Evolutionary conservation across 1,140 invertebrate species (phyloP).

Genomic region (Holotrichia oblita): DNA sequence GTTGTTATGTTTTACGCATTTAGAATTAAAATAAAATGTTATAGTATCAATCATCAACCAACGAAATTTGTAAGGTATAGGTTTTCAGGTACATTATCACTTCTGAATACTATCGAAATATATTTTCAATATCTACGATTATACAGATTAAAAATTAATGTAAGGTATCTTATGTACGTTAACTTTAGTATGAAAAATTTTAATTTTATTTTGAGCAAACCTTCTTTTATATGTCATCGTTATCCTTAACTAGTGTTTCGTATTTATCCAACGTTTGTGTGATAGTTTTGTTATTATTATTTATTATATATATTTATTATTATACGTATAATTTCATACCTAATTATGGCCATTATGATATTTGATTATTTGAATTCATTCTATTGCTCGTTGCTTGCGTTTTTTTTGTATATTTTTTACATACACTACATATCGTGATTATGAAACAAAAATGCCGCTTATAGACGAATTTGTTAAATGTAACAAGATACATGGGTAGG

Average conservation of each 20-base stretch:
- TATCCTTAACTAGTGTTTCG: slow-evolving; percentile 5
- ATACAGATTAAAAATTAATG: slow-evolving; percentile 8
- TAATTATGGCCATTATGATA: slow-evolving; percentile 53
- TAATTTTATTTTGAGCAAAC: slow-evolving; percentile 28
- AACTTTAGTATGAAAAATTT: slow-evolving; percentile 13
- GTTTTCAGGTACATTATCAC: too few relatives aligned
- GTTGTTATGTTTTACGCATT: too few relatives aligned
- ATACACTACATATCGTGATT: slow-evolving; percentile 23
- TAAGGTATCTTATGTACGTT: slow-evolving; percentile 19
- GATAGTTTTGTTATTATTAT: slow-evolving; percentile 19
- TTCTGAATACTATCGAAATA: not conserved
- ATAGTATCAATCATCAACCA: too few relatives aligned
- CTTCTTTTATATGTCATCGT: slow-evolving; percentile 12
- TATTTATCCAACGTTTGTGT: slow-evolving; percentile 19
- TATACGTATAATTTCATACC: slow-evolving; percentile 46
- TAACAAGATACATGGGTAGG: not conserved
- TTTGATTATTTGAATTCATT: slow-evolving; percentile 51
- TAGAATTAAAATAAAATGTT: too few relatives aligned
- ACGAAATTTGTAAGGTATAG: too few relatives aligned
- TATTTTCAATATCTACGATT: not conserved
- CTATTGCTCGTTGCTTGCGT: slow-evolving; percentile 50
- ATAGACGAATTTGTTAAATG: not conserved
- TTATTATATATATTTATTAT: slow-evolving; percentile 25
- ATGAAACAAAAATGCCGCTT: slow-evolving; percentile 16
- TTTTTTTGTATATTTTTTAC: slow-evolving; percentile 36